Base-by-base conservation (phyloP, 35 echinoderm and acorn worm species). In the Stichopus chloronotus region DNA sequence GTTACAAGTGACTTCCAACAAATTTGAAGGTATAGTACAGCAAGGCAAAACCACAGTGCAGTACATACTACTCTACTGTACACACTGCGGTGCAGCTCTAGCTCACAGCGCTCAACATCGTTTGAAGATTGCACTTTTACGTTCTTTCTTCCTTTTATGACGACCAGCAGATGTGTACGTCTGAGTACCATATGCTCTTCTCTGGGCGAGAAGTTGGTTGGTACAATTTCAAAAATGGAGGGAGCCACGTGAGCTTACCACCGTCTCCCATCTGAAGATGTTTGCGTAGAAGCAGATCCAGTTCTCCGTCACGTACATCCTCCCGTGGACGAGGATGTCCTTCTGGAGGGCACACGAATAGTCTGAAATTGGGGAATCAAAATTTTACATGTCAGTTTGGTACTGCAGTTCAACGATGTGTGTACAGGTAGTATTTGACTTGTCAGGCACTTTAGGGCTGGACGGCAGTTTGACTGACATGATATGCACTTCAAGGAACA, bases 201-300 rank as follows among this genome's bases (percentile, higher is more conserved):
- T 71, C 65, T 13, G 1, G 65, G 4, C n/a, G 65, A 71, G 65
- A 71, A 71, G 19, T 12, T 17, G 72, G 6, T 21, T 21, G 72
- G 72, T 21, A 76, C 72, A 11, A 4, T 58, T n/a, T 6, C 6
- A 56, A 53, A 11, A 55, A 21, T 7, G 12, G 81, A 43, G 10
- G 19, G 30, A 55, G 14, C 56, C 5, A 19, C n/a, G 14, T 23
- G 78, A 55, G 78, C 94, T 94, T 79, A 98, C 96, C 63, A 94
- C 80, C 11, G 97, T 99, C 78, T 99, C 97, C 97, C 97, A 99
- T 92, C 94, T 92, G 79, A 99, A 99, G 83, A 99, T 99, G 83
- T 99, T 99, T 23, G 97, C 97, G 59, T 99, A 99, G 92, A 99
- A 99, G 59, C 97, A 99, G 43, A 99, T 65, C 95, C 95, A 99